These are phyloP conservation scores for Piscicola geometra DNA, from an alignment of 2,888 invertebrate genomes.

Conservation along the genomic window DNA sequence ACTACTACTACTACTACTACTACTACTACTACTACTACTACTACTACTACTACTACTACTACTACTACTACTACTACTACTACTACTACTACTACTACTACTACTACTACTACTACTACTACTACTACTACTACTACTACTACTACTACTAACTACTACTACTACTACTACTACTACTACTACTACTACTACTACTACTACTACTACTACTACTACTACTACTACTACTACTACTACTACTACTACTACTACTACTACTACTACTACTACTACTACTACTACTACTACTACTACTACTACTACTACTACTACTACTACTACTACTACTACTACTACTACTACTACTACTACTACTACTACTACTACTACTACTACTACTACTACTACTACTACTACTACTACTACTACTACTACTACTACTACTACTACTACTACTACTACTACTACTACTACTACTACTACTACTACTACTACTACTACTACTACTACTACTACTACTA, in stretches of 20 bases:
- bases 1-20: constrained; percentile 34
- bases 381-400: constrained; percentile 28
- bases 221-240: constrained; percentile 35
- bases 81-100: constrained; percentile 32
- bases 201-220: constrained; percentile 33
- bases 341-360: constrained; percentile 28
- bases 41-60: constrained; percentile 20
- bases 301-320: constrained; percentile 32
- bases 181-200: constrained; percentile 36
- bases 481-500: constrained; percentile 32
- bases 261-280: constrained; percentile 32
- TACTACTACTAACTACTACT: constrained; percentile 33
- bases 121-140: constrained; percentile 32
- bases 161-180: constrained; percentile 34
- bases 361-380: constrained; percentile 35
- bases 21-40: constrained; percentile 33
- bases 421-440: constrained; percentile 32
- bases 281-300: constrained; percentile 32
- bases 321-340: constrained; percentile 32
- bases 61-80: constrained; percentile 32
- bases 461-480: constrained; percentile 32
- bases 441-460: constrained; percentile 32
- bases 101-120: constrained; percentile 32
- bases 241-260: constrained; percentile 16
- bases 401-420: constrained; percentile 27